Conservation (phyloP, 2,888 invertebrate species). For the Sympetrum striolatum region DNA sequence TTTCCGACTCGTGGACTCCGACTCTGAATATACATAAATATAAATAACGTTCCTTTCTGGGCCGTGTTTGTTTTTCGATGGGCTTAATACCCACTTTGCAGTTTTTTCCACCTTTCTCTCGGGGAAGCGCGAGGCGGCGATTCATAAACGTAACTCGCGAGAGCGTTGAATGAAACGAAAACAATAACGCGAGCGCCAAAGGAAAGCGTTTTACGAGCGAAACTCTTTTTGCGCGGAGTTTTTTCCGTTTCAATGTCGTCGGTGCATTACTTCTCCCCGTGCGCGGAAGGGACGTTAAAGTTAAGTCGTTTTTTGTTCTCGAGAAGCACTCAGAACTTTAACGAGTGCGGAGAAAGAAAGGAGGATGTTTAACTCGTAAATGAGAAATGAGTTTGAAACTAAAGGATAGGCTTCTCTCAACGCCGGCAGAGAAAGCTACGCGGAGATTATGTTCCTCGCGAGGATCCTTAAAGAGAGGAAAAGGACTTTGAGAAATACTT, state of each 20-base stretch:
- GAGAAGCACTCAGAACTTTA: background rate
- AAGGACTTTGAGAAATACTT: too few relatives aligned
- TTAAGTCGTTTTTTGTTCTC: background rate
- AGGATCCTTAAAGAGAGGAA: too few relatives aligned
- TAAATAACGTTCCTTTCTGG: background rate
- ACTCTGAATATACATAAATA: background rate
- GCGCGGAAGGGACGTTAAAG: background rate
- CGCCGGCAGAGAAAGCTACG: too few relatives aligned
- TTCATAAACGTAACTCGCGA: background rate
- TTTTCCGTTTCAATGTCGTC: background rate
- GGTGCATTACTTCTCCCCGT: background rate
- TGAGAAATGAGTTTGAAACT: too few relatives aligned
- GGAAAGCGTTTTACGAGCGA: background rate
- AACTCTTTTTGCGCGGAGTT: background rate
- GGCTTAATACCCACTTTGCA: conserved; percentile 32
- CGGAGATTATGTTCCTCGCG: too few relatives aligned
- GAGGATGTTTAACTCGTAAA: background rate
- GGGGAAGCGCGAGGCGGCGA: background rate
- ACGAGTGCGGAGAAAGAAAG: background rate
- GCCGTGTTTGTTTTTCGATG: background rate
- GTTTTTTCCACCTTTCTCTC: background rate
- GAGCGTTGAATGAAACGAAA: background rate
- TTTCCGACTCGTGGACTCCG: background rate
- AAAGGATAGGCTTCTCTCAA: too few relatives aligned
- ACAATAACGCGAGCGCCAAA: background rate